These are phyloP conservation scores for Cephus spinipes DNA, from an alignment of 2,888 invertebrate genomes.

Conservation along the genomic window DNA sequence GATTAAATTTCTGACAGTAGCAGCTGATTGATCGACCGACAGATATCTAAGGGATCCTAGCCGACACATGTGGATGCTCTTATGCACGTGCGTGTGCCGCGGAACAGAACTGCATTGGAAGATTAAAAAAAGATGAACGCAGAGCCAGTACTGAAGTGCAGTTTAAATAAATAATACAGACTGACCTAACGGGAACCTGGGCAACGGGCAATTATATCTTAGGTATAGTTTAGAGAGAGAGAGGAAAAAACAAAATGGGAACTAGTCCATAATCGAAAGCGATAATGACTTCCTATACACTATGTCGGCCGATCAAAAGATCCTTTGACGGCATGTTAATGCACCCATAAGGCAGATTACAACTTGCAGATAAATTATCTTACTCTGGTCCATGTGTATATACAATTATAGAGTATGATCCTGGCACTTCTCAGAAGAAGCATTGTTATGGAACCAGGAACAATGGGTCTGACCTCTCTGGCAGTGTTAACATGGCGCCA, in stretches of 20 bases:
- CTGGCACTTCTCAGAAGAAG: no score
- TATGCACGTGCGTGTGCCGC: neutral
- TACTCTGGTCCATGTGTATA: no score
- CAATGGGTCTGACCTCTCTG: no score
- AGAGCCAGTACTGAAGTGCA: neutral
- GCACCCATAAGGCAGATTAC: no score
- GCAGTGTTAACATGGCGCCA: neutral
- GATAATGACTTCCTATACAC: no score
- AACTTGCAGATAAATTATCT: no score
- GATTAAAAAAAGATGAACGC: neutral
- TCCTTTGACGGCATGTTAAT: no score
- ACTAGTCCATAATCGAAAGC: no score
- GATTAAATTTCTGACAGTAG: constrained; percentile 24
- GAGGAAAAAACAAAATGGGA: no score
- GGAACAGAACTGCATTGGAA: neutral
- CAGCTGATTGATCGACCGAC: constrained; percentile 23
- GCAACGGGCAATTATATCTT: neutral
- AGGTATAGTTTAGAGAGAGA: neutral
- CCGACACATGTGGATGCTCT: neutral
- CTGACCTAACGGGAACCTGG: neutral
- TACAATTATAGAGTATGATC: no score
- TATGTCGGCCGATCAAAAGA: no score
- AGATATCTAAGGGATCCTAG: constrained; percentile 15
- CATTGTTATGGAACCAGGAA: no score
- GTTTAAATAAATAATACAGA: neutral